phyloP scores from a whole-genome alignment of 2,113 vertebrate genomes.

The Neogale vison region DNA sequence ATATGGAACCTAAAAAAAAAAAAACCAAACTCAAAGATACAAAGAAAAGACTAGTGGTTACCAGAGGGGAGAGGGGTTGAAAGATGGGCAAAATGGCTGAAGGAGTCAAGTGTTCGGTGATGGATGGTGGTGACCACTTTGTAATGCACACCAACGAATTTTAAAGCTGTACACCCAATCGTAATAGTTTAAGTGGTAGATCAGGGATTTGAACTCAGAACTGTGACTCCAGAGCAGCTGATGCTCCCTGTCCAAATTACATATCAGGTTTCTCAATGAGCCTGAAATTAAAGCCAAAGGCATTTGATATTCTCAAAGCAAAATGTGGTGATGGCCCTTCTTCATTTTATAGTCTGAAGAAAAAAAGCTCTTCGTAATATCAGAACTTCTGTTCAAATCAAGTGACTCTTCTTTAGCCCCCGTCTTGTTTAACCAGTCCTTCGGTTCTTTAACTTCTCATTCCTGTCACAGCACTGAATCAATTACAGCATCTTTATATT shows the following conservation, averaged over 20 bases:
- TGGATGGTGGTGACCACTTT: neutral
- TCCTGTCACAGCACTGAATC: neutral
- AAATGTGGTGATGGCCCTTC: neutral
- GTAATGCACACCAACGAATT: neutral
- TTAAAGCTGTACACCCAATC: neutral
- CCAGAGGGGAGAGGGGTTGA: neutral
- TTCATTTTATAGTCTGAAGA: neutral
- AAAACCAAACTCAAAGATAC: neutral
- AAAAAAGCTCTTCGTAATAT: neutral
- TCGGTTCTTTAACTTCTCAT: neutral
- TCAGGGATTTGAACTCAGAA: neutral
- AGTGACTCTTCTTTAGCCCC: neutral
- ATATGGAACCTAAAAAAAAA: neutral
- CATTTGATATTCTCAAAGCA: neutral
- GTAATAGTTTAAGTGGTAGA: neutral
- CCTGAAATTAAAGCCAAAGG: neutral
- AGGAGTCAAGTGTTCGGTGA: neutral
- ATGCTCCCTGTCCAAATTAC: too few relatives aligned
- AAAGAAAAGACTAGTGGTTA: neutral
- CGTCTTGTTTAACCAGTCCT: neutral
- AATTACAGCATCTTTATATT: neutral
- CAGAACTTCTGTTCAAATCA: neutral
- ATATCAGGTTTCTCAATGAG: neutral
- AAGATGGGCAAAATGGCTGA: neutral
- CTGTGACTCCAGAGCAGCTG: neutral